Conservation (phyloP, 2,888 invertebrate genomes). For the Beris morrisii region DNA sequence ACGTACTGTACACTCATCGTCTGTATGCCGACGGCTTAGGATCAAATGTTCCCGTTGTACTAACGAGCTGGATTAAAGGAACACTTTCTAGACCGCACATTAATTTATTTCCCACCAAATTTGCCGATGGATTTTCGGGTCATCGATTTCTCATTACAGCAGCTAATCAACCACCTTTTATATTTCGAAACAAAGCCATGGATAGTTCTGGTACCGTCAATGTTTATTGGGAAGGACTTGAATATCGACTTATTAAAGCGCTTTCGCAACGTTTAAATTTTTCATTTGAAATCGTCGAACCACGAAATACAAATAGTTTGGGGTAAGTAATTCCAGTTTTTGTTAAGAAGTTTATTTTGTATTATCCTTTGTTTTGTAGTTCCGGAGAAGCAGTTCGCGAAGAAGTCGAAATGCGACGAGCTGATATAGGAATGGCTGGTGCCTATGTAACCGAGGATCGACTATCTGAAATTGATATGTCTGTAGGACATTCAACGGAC, state of each 20-base stretch:
- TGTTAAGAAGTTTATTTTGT: background rate
- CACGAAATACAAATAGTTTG: constrained; percentile 53
- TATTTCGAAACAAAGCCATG: constrained; percentile 58
- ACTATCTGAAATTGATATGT: constrained; percentile 61
- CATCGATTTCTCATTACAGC: constrained; percentile 72
- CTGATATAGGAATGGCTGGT: constrained; percentile 74
- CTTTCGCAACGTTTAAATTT: constrained; percentile 70
- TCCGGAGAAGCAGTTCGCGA: constrained; percentile 64
- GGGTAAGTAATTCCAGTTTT: constrained; percentile 55
- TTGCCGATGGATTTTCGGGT: constrained; percentile 69
- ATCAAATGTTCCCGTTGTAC: constrained; percentile 65
- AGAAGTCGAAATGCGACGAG: constrained; percentile 59
- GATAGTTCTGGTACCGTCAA: constrained; percentile 47
- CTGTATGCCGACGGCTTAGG: constrained; percentile 74
- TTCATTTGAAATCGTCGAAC: constrained; percentile 69
- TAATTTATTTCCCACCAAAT: constrained; percentile 71
- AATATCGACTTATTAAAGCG: constrained; percentile 66
- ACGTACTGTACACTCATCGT: constrained; percentile 73
- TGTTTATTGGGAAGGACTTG: constrained; percentile 68
- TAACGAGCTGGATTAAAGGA: constrained; percentile 72
- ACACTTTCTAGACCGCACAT: constrained; percentile 64
- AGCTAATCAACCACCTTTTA: constrained; percentile 73
- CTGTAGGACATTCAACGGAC: constrained; percentile 69
- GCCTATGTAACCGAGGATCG: constrained; percentile 64
- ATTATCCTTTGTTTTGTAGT: constrained; percentile 50